Evolutionary conservation across 2,113 vertebrate genomes (phyloP), one percentile per base, ranked within the genome.

Genomic region (Pungitius pungitius): DNA sequence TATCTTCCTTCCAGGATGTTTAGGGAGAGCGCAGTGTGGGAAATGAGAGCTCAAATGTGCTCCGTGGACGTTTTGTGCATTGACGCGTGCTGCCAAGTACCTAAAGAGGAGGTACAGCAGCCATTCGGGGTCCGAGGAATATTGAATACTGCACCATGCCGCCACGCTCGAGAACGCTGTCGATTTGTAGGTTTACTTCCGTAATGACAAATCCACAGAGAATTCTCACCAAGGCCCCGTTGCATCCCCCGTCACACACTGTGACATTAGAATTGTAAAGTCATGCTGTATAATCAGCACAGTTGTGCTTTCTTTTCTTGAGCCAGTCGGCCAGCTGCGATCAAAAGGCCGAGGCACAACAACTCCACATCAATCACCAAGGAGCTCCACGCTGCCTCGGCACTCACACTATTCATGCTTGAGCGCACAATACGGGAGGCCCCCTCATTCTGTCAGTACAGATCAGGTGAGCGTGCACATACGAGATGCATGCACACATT

Each of bases 361-460:
- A 42, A 5, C 18, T 43, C 47, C 6, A 22, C 47, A 45, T 51
- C 17, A 14, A 27, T 20, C 69, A 42, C 22, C 22, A 30, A 42
- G 43, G 10, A 47, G 15, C 57, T 35, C 69, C 30, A n/a, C 58
- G 45, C 24, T 30, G n/a, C 57, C 35, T 35, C 56, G 49, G 11
- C 40, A 42, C 67, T 24, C 18, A 4, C 33, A 54, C 54, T 20
- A 13, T 45, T 40, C 26, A 27, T 45, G 51, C 62, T 47, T 37
- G n/a, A 66, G 30, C 35, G 10, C 52, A 49, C 42, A 39, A 37
- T 37, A 69, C 22, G 26, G 56, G 35, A 45, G 54, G 40, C 42
- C 43, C 45, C 42, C 55, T 59, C 40, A 37, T 59, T 69, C 52
- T 69, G 66, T 69, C 66, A 69, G 67, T 24, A 22, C 22, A 55